Conservation (phyloP, 2,888 invertebrate genomes). For the Conchocele bisecta region DNA sequence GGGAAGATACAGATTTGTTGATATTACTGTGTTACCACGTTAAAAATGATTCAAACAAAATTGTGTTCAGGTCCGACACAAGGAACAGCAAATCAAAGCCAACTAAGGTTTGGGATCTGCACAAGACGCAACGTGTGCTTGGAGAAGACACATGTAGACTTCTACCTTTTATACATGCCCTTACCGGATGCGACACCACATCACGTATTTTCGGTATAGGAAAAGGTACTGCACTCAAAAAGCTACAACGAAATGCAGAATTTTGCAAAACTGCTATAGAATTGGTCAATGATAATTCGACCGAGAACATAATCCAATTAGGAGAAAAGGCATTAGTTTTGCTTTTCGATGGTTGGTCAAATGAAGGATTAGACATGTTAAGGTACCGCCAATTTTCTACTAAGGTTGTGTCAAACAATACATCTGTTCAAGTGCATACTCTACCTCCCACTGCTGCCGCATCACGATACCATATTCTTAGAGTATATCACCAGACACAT, state of each 20-base stretch:
- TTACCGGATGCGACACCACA: slow-evolving; percentile 58
- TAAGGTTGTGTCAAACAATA: too few species aligned
- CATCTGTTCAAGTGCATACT: too few species aligned
- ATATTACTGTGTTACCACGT: slow-evolving; percentile 16
- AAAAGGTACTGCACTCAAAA: slow-evolving; percentile 32
- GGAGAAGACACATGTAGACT: slow-evolving; percentile 30
- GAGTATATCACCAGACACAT: too few species aligned
- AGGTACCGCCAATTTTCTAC: too few species aligned
- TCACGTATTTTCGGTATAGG: slow-evolving; percentile 47
- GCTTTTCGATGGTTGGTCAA: too few species aligned
- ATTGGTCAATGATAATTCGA: neutral
- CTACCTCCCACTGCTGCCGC: too few species aligned
- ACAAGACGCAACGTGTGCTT: slow-evolving; percentile 18
- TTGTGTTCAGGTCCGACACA: neutral
- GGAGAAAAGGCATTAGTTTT: too few species aligned
- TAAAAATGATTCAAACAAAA: neutral
- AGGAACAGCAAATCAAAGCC: too few species aligned
- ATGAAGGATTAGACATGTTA: too few species aligned
- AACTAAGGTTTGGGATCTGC: slow-evolving; percentile 52
- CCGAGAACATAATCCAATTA: too few species aligned
- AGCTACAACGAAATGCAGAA: slow-evolving; percentile 46
- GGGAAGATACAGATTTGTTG: slow-evolving; percentile 41
- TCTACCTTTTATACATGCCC: slow-evolving; percentile 53
- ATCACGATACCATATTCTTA: too few species aligned
- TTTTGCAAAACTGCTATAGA: neutral